These are phyloP conservation scores for Phrynocephalus forsythii DNA, from an alignment of 2,797 vertebrate species.

Conservation along the genomic window DNA sequence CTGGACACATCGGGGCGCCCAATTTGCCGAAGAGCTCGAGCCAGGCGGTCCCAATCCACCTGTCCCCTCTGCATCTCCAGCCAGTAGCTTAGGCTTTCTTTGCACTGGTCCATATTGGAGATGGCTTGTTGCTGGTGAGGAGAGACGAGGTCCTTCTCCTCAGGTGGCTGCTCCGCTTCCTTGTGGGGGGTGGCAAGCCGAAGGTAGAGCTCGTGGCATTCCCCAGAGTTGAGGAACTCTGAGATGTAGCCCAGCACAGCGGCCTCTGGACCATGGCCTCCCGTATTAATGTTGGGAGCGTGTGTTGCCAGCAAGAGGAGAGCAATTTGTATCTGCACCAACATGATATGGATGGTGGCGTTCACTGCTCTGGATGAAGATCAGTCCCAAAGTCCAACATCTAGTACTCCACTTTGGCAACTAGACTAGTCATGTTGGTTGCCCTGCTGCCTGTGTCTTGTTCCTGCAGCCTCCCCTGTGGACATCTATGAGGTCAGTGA, in stretches of 20 bases:
- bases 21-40: constrained; percentile 82
- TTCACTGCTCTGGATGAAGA: neutral
- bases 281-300: constrained; percentile 44
- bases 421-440: constrained; percentile 29
- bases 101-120: constrained; percentile 70
- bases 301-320: constrained; percentile 46
- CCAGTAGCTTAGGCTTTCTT: constrained; percentile 79
- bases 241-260: constrained; percentile 81
- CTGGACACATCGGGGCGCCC: constrained; percentile 86
- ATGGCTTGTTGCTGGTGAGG: neutral
- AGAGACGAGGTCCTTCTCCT: constrained; percentile 65
- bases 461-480: neutral
- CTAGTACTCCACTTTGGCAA: neutral
- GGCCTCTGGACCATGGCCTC: constrained; percentile 77
- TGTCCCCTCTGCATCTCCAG: constrained; percentile 72
- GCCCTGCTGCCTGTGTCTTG: neutral
- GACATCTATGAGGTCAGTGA: constrained; percentile 40
- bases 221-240: constrained; percentile 79
- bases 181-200: constrained; percentile 77
- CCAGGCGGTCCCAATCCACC: constrained; percentile 83
- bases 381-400: neutral
- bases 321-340: neutral
- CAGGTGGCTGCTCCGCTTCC: constrained; percentile 73
- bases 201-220: constrained; percentile 82
- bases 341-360: constrained; percentile 7